Conservation (phyloP, 1,140 invertebrate species). For the Drosophila funebris region DNA sequence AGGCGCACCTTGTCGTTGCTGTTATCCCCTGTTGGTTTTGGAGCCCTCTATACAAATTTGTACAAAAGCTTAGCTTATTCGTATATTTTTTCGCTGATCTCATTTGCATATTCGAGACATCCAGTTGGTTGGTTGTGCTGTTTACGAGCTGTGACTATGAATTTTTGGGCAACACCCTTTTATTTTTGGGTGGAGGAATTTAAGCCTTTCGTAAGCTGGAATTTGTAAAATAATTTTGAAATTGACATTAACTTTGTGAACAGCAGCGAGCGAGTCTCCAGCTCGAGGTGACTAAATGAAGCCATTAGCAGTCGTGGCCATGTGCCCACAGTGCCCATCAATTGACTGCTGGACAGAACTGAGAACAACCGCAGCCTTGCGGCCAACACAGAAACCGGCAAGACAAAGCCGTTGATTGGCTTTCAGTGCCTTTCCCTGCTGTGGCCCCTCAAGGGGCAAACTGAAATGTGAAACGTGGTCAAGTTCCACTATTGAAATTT, state of each 20-base stretch:
- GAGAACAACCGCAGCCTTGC: slow-evolving; percentile 11
- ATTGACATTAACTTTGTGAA: slow-evolving; percentile 38
- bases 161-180: background rate
- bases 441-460: background rate
- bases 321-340: slow-evolving; percentile 5
- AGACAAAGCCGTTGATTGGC: slow-evolving; percentile 41
- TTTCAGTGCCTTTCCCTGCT: background rate
- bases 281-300: slow-evolving; percentile 39
- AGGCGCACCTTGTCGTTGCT: slow-evolving; percentile 33
- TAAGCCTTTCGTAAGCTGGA: slow-evolving; percentile 34
- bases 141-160: slow-evolving; percentile 26
- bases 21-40: background rate
- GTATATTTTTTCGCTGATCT: slow-evolving; percentile 44
- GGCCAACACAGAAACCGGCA: background rate
- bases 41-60: slow-evolving; percentile 62
- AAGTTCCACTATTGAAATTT: slow-evolving; percentile 5
- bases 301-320: slow-evolving; percentile 43
- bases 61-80: slow-evolving; percentile 69
- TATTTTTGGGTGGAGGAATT: slow-evolving; percentile 21
- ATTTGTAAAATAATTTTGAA: slow-evolving; percentile 40
- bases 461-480: slow-evolving; percentile 28
- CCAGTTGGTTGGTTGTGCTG: slow-evolving; percentile 32
- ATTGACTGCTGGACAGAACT: slow-evolving; percentile 30
- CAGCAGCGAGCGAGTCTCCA: no score
- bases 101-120: slow-evolving; percentile 77